Evolutionary conservation across 2,797 vertebrate genomes (phyloP), one percentile per base, ranked within the genome.

Genomic region (Falco rusticolus): DNA sequence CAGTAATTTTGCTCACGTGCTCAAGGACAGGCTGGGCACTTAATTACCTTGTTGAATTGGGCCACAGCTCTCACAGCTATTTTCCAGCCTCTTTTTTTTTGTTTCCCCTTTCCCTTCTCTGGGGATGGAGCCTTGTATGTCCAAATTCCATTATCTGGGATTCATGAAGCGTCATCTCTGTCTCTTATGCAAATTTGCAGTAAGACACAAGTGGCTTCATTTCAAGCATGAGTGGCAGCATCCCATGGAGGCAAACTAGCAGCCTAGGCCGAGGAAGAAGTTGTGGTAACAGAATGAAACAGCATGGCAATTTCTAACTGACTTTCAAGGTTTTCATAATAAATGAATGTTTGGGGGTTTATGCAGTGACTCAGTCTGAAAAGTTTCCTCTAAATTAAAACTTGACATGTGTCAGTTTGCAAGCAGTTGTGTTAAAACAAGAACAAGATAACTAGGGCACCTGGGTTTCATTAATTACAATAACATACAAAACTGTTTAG

Each of bases 121-220:
- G 21, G 89, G 71, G 89, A 94, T 90, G 68, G 94, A 91, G 85
- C 78, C 91, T 93, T 88, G 82, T 86, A 79, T 64, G 81, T 94
- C 95, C 96, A 96, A 84, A 94, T 89, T 95, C 92, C 86, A 95
- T 96, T 95, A 97, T 96, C 95, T 94, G 75, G 93, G 90, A 96
- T 96, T 96, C 83, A 50, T 92, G 96, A 96, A 96, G 95, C 91
- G 96, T 92, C 87, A 96, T 95, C 85, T 97, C 92, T 95, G 89
- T 91, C 95, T 97, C 72, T 92, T 87, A 94, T 97, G 95, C 85
- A 96, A 92, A 97, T 97, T 96, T 97, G 94, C 90, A 96, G 59
- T 95, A 92, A 95, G 94, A 96, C 78, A 96, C 74, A 97, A 94
- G 90, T 91, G 93, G 95, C 74, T 94, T 89, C 96, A 96, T 94